Conservation (phyloP, 1,140 invertebrate species). For the Ridgeia piscesae region DNA sequence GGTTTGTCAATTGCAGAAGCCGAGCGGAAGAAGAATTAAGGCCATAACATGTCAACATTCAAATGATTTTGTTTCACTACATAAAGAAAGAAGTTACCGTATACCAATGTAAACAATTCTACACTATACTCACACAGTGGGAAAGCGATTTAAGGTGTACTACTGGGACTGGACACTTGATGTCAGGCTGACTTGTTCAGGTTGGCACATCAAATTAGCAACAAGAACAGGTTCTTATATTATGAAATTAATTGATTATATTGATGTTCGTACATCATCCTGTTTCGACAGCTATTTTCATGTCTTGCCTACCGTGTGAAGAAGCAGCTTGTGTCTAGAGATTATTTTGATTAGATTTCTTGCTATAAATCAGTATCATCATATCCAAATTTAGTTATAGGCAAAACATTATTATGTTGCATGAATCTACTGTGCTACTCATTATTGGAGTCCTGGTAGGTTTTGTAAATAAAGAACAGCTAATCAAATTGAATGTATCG, state of each 20-base stretch:
- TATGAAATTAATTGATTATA: too few relatives aligned
- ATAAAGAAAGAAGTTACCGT: background rate
- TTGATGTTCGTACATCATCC: too few relatives aligned
- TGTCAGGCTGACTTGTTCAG: too few relatives aligned
- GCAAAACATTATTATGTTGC: background rate
- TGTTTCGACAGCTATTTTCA: background rate
- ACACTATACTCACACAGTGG: background rate
- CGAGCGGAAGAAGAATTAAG: background rate
- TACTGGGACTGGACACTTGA: too few relatives aligned
- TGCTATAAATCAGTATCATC: background rate
- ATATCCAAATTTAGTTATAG: background rate
- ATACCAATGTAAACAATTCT: background rate
- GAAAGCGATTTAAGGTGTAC: background rate
- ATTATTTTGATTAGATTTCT: background rate
- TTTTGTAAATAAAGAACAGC: background rate
- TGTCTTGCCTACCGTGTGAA: background rate
- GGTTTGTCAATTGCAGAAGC: background rate
- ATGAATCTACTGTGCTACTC: background rate
- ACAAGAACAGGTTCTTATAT: too few relatives aligned
- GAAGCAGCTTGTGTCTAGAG: background rate
- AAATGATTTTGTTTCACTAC: background rate
- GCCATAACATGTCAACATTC: background rate
- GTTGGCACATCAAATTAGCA: too few relatives aligned
- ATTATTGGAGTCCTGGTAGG: background rate
- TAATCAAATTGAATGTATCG: background rate